Evolutionary conservation across 1,140 invertebrate genomes (phyloP).

Genomic region (Coptotermes formosanus): DNA sequence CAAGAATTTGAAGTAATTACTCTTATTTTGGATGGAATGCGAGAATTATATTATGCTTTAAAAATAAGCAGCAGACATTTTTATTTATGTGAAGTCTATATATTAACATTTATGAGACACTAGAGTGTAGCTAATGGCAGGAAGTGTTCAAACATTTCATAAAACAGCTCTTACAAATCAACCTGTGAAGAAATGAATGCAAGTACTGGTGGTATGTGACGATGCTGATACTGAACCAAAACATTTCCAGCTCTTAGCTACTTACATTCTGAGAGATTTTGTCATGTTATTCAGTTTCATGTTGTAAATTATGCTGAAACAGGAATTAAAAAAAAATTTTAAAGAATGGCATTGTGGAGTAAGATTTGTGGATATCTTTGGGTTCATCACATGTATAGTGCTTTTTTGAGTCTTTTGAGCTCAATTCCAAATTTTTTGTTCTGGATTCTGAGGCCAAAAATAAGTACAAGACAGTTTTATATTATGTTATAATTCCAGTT

Average conservation of each 20-base stretch:
- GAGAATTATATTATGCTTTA: constrained; percentile 2
- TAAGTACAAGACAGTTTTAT: no score
- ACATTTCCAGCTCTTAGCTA: not conserved
- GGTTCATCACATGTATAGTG: no score
- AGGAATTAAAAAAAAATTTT: not conserved
- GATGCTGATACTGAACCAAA: not conserved
- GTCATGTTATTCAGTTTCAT: not conserved
- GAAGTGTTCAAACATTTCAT: not conserved
- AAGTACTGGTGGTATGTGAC: not conserved
- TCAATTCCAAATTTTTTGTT: no score
- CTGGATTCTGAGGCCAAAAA: no score
- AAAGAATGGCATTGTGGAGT: not conserved
- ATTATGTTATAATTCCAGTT: no score
- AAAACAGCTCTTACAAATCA: not conserved
- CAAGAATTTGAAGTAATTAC: constrained; percentile 2
- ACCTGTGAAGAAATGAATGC: not conserved
- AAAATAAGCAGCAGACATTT: constrained; percentile 6
- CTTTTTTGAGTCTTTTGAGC: no score
- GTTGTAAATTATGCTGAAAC: not conserved
- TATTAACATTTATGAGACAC: not conserved
- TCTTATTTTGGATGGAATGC: constrained; percentile 19
- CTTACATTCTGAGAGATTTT: not conserved
- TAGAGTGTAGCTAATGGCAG: not conserved
- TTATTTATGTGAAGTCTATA: not conserved
- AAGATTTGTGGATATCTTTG: no score